A percentile compares a stretch with the other conserved stretches of the same genome.
Conservation (phyloP, 2,797 vertebrate genomes). For the Galago senegalensis region DNA sequence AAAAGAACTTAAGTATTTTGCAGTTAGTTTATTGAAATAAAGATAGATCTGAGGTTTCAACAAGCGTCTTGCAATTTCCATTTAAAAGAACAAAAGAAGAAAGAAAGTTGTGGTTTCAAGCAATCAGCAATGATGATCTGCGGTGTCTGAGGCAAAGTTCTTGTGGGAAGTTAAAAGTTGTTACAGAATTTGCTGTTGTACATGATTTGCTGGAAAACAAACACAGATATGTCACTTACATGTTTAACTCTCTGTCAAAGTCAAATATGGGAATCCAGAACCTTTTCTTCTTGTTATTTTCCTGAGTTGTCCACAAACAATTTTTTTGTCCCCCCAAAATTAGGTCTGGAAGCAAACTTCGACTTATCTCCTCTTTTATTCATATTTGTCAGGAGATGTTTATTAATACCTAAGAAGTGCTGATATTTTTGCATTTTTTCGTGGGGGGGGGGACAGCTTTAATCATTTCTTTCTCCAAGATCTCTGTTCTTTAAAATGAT, state of each 20-base stretch:
- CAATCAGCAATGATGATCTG: not conserved
- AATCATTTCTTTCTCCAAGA: not conserved
- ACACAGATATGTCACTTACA: not conserved
- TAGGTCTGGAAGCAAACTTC: not conserved
- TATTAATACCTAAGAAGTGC: not conserved
- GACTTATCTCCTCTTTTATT: not conserved
- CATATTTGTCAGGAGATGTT: not conserved
- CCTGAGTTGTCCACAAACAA: not conserved
- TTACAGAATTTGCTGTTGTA: rapidly evolving
- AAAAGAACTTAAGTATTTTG: not conserved
- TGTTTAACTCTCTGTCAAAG: not conserved
- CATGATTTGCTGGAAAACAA: not conserved
- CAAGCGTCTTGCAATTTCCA: slow-evolving; percentile 28
- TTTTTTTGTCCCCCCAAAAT: not conserved
- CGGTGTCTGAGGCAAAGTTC: not conserved
- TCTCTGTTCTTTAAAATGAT: not conserved
- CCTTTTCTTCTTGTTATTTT: not conserved
- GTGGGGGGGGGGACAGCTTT: not conserved
- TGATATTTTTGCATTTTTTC: not conserved
- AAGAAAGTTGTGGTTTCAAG: not conserved
- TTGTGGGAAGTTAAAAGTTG: rapidly evolving
- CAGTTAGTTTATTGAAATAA: slow-evolving; percentile 60
- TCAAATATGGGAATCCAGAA: not conserved
- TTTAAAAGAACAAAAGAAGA: not conserved
- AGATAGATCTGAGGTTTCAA: slow-evolving; percentile 55